Evolutionary conservation across 2,888 invertebrate species (phyloP).

Genomic region (Gibbula magus): DNA sequence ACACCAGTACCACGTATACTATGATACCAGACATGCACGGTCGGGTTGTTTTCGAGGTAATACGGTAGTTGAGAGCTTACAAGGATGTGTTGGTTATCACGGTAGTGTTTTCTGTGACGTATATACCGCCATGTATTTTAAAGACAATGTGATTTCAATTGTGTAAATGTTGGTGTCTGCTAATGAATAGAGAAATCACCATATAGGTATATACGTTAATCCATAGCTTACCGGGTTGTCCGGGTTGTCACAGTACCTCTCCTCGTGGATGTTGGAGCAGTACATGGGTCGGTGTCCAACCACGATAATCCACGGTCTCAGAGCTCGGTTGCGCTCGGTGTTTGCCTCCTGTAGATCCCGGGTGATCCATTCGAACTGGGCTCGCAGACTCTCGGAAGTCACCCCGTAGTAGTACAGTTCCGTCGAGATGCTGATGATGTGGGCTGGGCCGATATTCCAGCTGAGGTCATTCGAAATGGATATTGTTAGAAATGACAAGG

Average conservation of each 20-base stretch:
- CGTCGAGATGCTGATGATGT: slow-evolving; percentile 90
- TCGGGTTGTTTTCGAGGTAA: no score
- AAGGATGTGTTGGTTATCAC: no score
- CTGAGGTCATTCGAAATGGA: slow-evolving; percentile 42
- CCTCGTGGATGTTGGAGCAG: slow-evolving; percentile 82
- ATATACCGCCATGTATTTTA: no score
- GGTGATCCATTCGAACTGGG: slow-evolving; percentile 85
- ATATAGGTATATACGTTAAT: no score
- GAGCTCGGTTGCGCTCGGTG: slow-evolving; percentile 69
- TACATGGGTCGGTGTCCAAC: slow-evolving; percentile 75
- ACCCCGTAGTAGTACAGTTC: slow-evolving; percentile 95
- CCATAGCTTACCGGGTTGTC: slow-evolving; percentile 15
- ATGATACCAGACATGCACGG: no score
- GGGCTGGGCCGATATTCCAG: slow-evolving; percentile 73
- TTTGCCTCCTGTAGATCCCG: slow-evolving; percentile 81
- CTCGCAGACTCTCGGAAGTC: slow-evolving; percentile 83
- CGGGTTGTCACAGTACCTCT: slow-evolving; percentile 77
- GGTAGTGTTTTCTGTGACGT: no score
- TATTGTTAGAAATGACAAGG: background rate
- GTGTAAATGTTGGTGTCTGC: no score
- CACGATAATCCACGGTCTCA: slow-evolving; percentile 74
- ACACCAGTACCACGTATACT: no score
- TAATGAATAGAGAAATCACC: no score
- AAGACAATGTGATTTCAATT: no score
- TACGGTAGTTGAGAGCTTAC: no score